phyloP scores from a whole-genome alignment of 1,140 invertebrate species.

The Drosophila littoralis region DNA sequence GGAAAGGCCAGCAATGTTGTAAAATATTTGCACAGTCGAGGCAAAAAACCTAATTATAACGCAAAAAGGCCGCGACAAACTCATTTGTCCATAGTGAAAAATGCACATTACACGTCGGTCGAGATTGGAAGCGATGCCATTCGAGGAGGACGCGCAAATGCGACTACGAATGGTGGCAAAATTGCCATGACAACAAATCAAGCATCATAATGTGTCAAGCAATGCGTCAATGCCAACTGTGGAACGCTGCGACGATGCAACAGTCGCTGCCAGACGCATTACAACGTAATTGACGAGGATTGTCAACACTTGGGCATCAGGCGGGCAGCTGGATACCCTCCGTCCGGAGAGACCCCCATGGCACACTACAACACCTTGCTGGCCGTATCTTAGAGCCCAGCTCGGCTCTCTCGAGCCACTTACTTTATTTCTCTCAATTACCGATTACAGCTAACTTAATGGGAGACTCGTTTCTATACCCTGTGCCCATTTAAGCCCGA shows the following conservation, averaged over 20 bases:
- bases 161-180: conserved; percentile 67
- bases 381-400: conserved; percentile 2
- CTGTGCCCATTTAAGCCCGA: background rate
- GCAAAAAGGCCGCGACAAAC: conserved; percentile 80
- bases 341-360: conserved; percentile 3
- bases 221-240: conserved; percentile 75
- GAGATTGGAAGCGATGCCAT: conserved; percentile 62
- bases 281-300: conserved; percentile 81
- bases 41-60: conserved; percentile 72
- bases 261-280: conserved; percentile 59
- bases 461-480: conserved; percentile 20
- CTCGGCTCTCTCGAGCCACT: conserved; percentile 19
- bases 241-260: conserved; percentile 22
- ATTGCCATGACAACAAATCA: conserved; percentile 81
- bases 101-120: conserved; percentile 65
- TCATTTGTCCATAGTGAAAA: conserved; percentile 81
- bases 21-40: conserved; percentile 58
- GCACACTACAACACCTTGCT: conserved; percentile 10
- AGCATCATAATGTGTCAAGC: conserved; percentile 82
- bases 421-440: conserved; percentile 70
- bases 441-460: conserved; percentile 63
- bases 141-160: conserved; percentile 54
- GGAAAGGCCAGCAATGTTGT: conserved; percentile 66
- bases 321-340: conserved; percentile 8
- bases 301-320: conserved; percentile 70